Conservation (phyloP, 2,888 invertebrate genomes). For the Drosophila parthenogenetica region DNA sequence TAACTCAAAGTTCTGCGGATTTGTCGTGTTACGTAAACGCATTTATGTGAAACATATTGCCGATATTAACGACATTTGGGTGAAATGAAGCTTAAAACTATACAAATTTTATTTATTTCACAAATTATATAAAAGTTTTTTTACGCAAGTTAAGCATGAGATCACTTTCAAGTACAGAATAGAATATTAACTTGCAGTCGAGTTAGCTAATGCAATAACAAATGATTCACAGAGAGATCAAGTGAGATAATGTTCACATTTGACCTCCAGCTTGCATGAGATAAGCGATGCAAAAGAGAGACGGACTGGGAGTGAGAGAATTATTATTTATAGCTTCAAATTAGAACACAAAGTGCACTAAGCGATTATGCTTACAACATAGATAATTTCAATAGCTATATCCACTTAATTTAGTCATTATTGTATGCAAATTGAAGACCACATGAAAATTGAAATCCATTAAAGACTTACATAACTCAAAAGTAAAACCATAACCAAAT, state of each 20-base stretch:
- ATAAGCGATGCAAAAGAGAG: slow-evolving; percentile 21
- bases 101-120: neutral
- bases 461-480: slow-evolving; percentile 37
- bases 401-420: slow-evolving; percentile 20
- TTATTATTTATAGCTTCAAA: slow-evolving; percentile 3
- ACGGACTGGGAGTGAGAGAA: slow-evolving; percentile 2
- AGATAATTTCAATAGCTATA: slow-evolving; percentile 11
- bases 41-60: slow-evolving; percentile 27
- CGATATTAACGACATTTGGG: slow-evolving; percentile 26
- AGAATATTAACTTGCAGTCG: slow-evolving; percentile 9
- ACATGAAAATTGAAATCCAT: slow-evolving; percentile 26
- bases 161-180: slow-evolving; percentile 24
- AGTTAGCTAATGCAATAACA: slow-evolving; percentile 8
- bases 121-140: neutral
- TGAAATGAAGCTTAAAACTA: slow-evolving; percentile 25
- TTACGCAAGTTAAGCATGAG: slow-evolving; percentile 21
- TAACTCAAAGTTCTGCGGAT: slow-evolving; percentile 18
- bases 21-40: slow-evolving; percentile 24
- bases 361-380: neutral
- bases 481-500: slow-evolving; percentile 30
- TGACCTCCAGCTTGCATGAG: slow-evolving; percentile 38
- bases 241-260: slow-evolving; percentile 42
- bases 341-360: slow-evolving; percentile 4
- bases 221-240: slow-evolving; percentile 19
- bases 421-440: slow-evolving; percentile 15